These are phyloP conservation scores for Pseudomyrmex gracilis DNA, from an alignment of 1,140 invertebrate genomes.

Conservation along the genomic window DNA sequence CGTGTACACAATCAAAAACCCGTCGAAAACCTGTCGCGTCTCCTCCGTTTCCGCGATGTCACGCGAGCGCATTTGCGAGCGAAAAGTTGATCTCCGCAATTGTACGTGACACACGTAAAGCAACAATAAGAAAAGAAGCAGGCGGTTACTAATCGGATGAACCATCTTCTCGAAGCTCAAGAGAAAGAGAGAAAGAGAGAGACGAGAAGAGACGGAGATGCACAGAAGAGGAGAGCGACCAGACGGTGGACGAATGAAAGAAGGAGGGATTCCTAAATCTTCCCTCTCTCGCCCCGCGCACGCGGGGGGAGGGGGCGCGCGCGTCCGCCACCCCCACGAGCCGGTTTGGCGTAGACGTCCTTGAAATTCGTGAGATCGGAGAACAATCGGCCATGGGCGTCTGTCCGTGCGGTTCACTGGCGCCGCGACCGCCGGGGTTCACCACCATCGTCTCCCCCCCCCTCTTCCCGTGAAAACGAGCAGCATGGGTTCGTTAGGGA, in stretches of 20 bases:
- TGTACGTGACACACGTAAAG: no score
- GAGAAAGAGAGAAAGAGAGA: no score
- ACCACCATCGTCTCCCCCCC: constrained; percentile 41
- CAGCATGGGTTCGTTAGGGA: constrained; percentile 54
- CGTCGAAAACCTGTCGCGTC: constrained; percentile 25
- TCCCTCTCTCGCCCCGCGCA: constrained; percentile 69
- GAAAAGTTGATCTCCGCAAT: no score
- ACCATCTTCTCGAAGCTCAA: no score
- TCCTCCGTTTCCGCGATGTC: neutral
- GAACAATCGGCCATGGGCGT: constrained; percentile 79
- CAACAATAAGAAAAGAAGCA: no score
- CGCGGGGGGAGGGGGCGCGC: neutral
- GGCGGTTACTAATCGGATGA: no score
- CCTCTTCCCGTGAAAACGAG: constrained; percentile 34
- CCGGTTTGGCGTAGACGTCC: constrained; percentile 83
- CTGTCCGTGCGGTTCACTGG: constrained; percentile 66
- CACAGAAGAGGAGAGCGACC: neutral
- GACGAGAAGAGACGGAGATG: no score
- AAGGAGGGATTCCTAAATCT: constrained; percentile 69
- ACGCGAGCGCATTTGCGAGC: neutral
- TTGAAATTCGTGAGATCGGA: constrained; percentile 84
- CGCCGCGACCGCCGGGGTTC: constrained; percentile 71
- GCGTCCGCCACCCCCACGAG: constrained; percentile 74
- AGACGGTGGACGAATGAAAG: neutral
- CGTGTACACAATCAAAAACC: constrained; percentile 4